These are phyloP conservation scores for Operophtera brumata DNA, from an alignment of 2,888 invertebrate species.

Conservation along the genomic window DNA sequence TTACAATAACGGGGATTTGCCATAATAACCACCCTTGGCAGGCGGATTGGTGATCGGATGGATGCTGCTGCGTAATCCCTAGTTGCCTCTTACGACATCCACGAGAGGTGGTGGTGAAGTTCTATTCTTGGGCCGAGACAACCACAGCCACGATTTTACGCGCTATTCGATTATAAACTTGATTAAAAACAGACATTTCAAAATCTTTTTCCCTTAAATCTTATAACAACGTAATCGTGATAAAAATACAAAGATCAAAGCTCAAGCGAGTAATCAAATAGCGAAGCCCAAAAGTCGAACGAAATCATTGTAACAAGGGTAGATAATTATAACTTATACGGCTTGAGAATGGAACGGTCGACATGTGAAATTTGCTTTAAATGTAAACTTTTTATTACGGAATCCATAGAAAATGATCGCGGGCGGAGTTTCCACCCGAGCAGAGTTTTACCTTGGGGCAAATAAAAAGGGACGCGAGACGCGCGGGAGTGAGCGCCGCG, in stretches of 20 bases:
- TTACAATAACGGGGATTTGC: no score
- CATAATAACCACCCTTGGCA: no score
- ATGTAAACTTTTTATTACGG: conserved; percentile 78
- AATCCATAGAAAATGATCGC: conserved; percentile 66
- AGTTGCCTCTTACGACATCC: no score
- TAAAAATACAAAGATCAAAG: conserved; percentile 23
- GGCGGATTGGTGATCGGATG: no score
- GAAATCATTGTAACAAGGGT: conserved; percentile 55
- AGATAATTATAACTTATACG: conserved; percentile 56
- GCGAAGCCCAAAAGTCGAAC: conserved; percentile 42
- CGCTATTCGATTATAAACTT: no score
- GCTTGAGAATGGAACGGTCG: conserved; percentile 57
- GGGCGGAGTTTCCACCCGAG: conserved; percentile 57
- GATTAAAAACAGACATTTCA: neutral
- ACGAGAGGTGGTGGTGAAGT: no score
- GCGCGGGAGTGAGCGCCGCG: conserved; percentile 58
- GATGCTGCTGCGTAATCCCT: no score
- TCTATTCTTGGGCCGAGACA: no score
- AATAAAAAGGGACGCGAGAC: conserved; percentile 71
- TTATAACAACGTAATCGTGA: conserved; percentile 13
- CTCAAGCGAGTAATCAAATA: conserved; percentile 32
- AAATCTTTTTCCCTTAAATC: neutral
- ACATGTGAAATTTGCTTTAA: conserved; percentile 65
- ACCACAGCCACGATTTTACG: no score
- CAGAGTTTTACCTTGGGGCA: conserved; percentile 63